Conservation (phyloP, 2,113 vertebrate species). For the Indri indri region DNA sequence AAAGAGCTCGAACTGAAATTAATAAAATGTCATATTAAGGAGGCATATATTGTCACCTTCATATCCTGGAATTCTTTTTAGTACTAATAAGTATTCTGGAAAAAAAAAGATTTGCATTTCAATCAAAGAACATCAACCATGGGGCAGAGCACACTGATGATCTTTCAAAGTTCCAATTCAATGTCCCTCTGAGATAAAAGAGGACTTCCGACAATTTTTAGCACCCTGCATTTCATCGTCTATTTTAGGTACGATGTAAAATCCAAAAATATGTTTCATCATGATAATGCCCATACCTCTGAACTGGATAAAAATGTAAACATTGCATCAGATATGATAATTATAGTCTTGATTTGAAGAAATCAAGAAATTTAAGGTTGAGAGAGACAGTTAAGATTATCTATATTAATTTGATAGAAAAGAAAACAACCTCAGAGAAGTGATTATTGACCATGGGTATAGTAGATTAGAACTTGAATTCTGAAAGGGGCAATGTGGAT, state of each 20-base stretch:
- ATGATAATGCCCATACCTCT: neutral
- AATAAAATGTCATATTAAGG: constrained; percentile 7
- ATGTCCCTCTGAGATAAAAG: neutral
- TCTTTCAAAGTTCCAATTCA: constrained; percentile 37
- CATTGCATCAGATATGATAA: neutral
- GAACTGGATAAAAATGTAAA: neutral
- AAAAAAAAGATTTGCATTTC: constrained; percentile 37
- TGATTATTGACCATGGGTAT: neutral
- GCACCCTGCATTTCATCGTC: neutral
- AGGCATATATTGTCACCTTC: neutral
- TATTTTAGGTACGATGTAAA: neutral
- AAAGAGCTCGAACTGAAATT: neutral
- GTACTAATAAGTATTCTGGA: neutral
- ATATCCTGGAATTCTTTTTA: constrained; percentile 17
- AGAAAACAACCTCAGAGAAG: neutral
- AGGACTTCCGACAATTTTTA: neutral
- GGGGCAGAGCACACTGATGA: neutral
- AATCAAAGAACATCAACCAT: neutral
- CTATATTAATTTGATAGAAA: neutral
- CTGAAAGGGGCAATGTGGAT: neutral
- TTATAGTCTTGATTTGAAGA: neutral
- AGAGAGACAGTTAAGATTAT: neutral
- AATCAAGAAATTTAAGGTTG: neutral
- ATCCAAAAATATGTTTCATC: neutral
- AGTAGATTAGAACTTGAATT: neutral